Evolutionary conservation across 2,113 vertebrate genomes (phyloP).

Genomic region (Melospiza melodia): DNA sequence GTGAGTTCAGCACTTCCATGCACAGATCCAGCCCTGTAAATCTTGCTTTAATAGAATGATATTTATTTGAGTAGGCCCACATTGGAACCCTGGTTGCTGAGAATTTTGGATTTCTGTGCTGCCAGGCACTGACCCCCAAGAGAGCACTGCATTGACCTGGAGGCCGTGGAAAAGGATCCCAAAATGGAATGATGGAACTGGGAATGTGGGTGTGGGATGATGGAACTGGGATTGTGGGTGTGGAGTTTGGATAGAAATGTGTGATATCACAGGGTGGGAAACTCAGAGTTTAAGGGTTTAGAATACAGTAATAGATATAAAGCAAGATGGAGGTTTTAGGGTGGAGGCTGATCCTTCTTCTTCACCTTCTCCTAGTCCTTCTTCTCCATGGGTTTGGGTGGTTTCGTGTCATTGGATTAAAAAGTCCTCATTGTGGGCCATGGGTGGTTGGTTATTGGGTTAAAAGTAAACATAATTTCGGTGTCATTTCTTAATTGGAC

Average conservation of each 20-base stretch:
- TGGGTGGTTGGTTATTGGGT: background rate
- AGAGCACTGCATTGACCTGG: background rate
- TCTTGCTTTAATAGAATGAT: background rate
- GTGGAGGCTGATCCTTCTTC: accelerated
- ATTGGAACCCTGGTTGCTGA: background rate
- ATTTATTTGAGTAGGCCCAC: background rate
- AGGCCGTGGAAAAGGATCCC: background rate
- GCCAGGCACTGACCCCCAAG: background rate
- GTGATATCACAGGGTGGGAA: background rate
- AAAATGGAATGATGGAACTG: background rate
- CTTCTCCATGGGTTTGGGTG: background rate
- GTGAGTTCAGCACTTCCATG: background rate
- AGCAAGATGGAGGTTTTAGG: background rate
- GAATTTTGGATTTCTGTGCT: background rate
- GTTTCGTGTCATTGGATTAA: background rate
- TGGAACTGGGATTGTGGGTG: background rate
- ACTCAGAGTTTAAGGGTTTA: background rate
- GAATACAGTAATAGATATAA: background rate
- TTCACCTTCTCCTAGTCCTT: background rate
- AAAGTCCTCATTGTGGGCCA: accelerated
- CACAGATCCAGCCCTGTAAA: background rate
- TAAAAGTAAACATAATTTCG: background rate
- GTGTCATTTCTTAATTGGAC: background rate
- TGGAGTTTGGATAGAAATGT: background rate
- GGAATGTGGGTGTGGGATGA: background rate